Conservation (phyloP, 2,797 vertebrate genomes). For the Valencia hispanica region DNA sequence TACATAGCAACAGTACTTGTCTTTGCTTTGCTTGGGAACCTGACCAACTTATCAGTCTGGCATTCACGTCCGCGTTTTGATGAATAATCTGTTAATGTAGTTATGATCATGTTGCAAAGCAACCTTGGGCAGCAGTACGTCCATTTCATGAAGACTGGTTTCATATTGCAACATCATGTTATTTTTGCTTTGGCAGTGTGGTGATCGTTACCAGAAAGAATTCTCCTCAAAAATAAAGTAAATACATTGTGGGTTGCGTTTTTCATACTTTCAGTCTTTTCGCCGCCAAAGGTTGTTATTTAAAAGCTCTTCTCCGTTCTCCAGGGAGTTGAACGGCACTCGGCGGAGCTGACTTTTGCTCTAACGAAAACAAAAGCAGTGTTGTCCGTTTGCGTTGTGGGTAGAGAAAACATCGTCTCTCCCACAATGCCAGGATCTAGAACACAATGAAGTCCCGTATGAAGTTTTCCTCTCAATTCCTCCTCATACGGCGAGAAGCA, state of each 20-base stretch:
- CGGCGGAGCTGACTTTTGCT: slow-evolving; percentile 50
- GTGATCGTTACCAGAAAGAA: slow-evolving; percentile 48
- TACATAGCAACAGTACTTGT: slow-evolving; percentile 20
- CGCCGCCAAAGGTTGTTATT: slow-evolving; percentile 59
- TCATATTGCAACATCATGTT: slow-evolving; percentile 42
- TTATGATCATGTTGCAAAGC: not conserved
- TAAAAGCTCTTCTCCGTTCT: slow-evolving; percentile 44
- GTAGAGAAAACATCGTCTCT: slow-evolving; percentile 67
- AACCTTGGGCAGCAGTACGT: slow-evolving; percentile 21
- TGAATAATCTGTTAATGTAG: slow-evolving; percentile 20
- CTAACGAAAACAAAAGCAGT: slow-evolving; percentile 55
- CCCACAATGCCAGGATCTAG: slow-evolving; percentile 78
- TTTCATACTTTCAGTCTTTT: slow-evolving; percentile 44
- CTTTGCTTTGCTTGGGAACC: slow-evolving; percentile 12
- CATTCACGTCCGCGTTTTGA: slow-evolving; percentile 5
- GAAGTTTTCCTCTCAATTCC: slow-evolving; percentile 73
- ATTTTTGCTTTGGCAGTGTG: slow-evolving; percentile 40
- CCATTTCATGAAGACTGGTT: slow-evolving; percentile 40
- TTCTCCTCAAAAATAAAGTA: slow-evolving; percentile 9
- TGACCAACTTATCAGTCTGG: slow-evolving; percentile 33
- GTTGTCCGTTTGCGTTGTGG: slow-evolving; percentile 57
- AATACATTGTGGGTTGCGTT: slow-evolving; percentile 33
- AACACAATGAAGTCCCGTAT: slow-evolving; percentile 77
- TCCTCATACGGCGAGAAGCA: slow-evolving; percentile 57
- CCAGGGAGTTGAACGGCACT: slow-evolving; percentile 46